A percentile compares a stretch with the other conserved stretches of the same genome.
Evolutionary conservation across 2,797 vertebrate species (phyloP).

Genomic region (Danio jaintianensis): DNA sequence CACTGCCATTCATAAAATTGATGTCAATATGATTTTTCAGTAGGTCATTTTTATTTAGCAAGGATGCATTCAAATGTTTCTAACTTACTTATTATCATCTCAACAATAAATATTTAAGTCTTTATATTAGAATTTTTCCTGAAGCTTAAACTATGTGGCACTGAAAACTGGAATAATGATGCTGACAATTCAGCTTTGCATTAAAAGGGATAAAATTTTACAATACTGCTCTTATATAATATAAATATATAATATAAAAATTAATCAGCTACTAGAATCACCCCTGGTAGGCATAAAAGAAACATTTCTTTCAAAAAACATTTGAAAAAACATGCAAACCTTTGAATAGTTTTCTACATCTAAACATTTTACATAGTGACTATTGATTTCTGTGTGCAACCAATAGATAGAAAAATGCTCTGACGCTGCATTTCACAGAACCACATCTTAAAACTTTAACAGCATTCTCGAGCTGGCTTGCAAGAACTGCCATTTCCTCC

Average conservation of each 20-base stretch:
- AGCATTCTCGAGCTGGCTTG: neutral
- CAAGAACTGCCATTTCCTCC: slow-evolving; percentile 7
- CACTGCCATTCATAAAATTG: no score
- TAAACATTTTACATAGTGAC: neutral
- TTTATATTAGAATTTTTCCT: neutral
- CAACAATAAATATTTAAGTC: no score
- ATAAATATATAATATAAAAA: no score
- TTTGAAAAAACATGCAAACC: neutral
- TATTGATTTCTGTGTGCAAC: neutral
- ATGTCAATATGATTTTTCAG: no score
- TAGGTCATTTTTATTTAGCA: neutral
- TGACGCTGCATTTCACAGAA: neutral
- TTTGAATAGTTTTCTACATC: neutral
- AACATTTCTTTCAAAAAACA: neutral
- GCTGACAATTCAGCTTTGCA: neutral
- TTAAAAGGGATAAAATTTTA: neutral
- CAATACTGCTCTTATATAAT: no score
- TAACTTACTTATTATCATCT: neutral
- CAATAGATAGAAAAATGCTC: neutral
- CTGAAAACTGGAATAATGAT: no score
- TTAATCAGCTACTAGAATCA: no score
- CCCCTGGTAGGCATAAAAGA: neutral
- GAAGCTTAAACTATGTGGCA: neutral
- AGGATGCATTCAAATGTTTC: neutral
- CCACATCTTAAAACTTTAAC: neutral